Base-by-base conservation (phyloP, 2,113 vertebrate genomes). In the Hipposideros armiger region DNA sequence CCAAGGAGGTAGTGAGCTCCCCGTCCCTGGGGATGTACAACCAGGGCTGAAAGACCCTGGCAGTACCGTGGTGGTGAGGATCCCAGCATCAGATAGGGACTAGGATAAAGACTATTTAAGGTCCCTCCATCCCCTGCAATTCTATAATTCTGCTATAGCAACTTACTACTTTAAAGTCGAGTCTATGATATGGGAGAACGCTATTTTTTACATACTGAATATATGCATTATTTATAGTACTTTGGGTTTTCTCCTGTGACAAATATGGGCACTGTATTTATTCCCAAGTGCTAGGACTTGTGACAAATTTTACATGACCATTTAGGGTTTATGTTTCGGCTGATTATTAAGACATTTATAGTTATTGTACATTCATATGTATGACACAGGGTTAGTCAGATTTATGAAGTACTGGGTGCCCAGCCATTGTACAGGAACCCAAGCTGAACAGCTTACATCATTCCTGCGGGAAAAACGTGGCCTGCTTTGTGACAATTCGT, bases 291-390 rank as follows among this genome's bases (percentile, higher is more conserved):
- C 72, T 82, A 14, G 47, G 54, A 45, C 7, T 45, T n/a, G 60
- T 62, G 93, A 85, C 85, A 64, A 19, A 82, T 86, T 81, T 85
- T 56, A 85, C n/a, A 17, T 54, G 84, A n/a, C 54, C 54, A 26
- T 22, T 87, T 90, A 84, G 58, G 77, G 88, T 60, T 94, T 74
- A 22, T 24, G 0, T 66, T 89, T 69, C 13, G 62, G 83, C 42
- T 78, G 84, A 32, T 70, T 82, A 47, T 87, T 26, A 70, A 58
- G 87, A 66, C 58, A 42, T 70, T 87, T 47, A 11, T 4, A 13
- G 52, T 40, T 76, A 22, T 1, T 47, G 88, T 14, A 1, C 13
- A 1, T 77, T 47, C 93, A 32, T 83, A 87, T 83, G 56, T 87
- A 56, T 54, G 64, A 95, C n/a, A 2, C 5, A 11, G 62, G 13